phyloP scores from a whole-genome alignment of 2,888 invertebrate genomes.

The Tenthredo distinguenda region DNA sequence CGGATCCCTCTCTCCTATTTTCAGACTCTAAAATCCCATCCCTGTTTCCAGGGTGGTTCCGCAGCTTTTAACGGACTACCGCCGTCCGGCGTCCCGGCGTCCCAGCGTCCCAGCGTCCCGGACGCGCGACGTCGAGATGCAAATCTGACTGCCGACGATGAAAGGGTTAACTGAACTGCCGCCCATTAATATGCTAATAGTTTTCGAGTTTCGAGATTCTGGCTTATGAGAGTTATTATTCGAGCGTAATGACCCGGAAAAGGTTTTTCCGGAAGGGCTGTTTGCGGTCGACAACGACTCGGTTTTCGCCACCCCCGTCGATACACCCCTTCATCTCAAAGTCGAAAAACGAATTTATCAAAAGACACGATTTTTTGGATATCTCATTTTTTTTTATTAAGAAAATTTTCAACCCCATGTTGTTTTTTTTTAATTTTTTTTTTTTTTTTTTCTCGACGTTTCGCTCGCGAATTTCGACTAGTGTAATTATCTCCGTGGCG shows the following conservation, averaged over 20 bases:
- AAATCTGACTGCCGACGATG: conserved; percentile 77
- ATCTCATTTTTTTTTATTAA: not conserved
- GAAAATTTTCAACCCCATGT: not conserved
- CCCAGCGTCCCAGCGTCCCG: conserved; percentile 56
- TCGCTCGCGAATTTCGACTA: not conserved
- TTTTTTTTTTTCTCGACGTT: not conserved
- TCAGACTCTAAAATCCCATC: conserved; percentile 5
- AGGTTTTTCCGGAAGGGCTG: conserved; percentile 77
- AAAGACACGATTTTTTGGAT: too few species aligned
- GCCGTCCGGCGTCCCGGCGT: conserved; percentile 60
- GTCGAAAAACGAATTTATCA: too few species aligned
- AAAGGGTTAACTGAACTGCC: conserved; percentile 78
- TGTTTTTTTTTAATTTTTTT: not conserved
- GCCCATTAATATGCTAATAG: conserved; percentile 79
- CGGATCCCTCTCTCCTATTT: conserved; percentile 16
- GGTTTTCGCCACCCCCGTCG: not conserved
- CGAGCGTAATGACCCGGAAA: conserved; percentile 77
- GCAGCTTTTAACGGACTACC: conserved; percentile 78
- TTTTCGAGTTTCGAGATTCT: conserved; percentile 77
- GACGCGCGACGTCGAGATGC: conserved; percentile 69
- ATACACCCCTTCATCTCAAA: not conserved
- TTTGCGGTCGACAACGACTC: conserved; percentile 62
- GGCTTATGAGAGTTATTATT: conserved; percentile 77
- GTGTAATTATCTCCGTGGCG: conserved; percentile 53
- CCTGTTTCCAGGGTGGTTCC: conserved; percentile 69